These are phyloP conservation scores for Pseudomugil tenellus DNA, from an alignment of 2,797 vertebrate species.

Conservation along the genomic window DNA sequence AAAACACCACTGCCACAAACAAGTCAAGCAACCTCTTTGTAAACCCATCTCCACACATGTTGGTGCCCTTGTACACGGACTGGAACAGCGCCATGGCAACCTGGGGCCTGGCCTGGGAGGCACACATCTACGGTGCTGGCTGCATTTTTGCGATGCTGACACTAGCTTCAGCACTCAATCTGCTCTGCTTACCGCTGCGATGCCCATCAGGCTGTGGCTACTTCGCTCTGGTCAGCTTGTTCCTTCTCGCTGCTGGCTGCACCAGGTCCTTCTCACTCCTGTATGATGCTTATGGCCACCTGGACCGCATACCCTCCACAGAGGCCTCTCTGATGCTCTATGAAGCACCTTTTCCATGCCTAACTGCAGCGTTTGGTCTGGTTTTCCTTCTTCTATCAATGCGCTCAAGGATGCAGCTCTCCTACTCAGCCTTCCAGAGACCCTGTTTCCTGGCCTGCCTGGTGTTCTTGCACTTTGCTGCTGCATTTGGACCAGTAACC, in stretches of 20 bases:
- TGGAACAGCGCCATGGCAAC: constrained; percentile 90
- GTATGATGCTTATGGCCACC: constrained; percentile 89
- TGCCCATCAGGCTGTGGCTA: constrained; percentile 86
- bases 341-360: constrained; percentile 89
- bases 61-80: constrained; percentile 85
- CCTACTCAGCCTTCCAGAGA: constrained; percentile 85
- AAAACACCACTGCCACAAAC: constrained; percentile 70
- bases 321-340: constrained; percentile 86
- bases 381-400: constrained; percentile 90
- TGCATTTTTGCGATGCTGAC: constrained; percentile 85
- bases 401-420: constrained; percentile 84
- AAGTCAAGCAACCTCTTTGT: constrained; percentile 67
- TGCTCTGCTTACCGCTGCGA: constrained; percentile 85
- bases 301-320: constrained; percentile 80
- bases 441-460: constrained; percentile 84
- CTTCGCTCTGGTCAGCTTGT: constrained; percentile 85
- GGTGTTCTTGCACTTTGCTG: constrained; percentile 84
- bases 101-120: constrained; percentile 93
- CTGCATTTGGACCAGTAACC: constrained; percentile 83
- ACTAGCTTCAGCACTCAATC: constrained; percentile 83
- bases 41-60: constrained; percentile 78
- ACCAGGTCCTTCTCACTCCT: constrained; percentile 87
- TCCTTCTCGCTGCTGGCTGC: constrained; percentile 83
- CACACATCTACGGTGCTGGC: constrained; percentile 88
- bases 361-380: constrained; percentile 88